These are phyloP conservation scores for Drosophila niveifrons DNA, from an alignment of 2,888 invertebrate species.

Conservation along the genomic window DNA sequence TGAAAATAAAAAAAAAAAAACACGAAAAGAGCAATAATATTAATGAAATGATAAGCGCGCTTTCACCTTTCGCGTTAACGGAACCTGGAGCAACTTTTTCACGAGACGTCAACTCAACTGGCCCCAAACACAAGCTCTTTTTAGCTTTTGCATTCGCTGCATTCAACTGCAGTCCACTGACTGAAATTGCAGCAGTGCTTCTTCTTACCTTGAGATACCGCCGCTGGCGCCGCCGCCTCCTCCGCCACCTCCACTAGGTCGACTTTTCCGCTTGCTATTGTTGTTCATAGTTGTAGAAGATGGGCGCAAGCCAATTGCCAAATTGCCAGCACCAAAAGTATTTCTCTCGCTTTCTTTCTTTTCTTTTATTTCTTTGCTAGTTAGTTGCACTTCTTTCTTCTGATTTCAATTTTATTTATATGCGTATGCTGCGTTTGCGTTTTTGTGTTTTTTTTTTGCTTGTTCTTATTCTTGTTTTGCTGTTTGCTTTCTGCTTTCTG, in stretches of 20 bases:
- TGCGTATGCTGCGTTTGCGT: slow-evolving; percentile 50
- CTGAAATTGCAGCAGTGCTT: slow-evolving; percentile 48
- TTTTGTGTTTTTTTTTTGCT: slow-evolving; percentile 45
- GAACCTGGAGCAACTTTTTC: slow-evolving; percentile 32
- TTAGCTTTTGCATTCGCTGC: slow-evolving; percentile 64
- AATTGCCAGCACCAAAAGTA: slow-evolving; percentile 66
- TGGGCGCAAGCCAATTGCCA: slow-evolving; percentile 65
- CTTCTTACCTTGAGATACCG: slow-evolving; percentile 82
- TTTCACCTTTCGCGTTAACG: slow-evolving; percentile 58
- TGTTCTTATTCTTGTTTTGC: slow-evolving; percentile 34
- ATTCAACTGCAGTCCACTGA: slow-evolving; percentile 38
- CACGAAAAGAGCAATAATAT: slow-evolving; percentile 12
- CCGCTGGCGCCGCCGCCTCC: slow-evolving; percentile 72
- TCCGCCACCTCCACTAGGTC: slow-evolving; percentile 87
- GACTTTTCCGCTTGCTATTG: slow-evolving; percentile 94
- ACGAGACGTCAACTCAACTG: not conserved
- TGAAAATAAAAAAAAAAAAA: slow-evolving; percentile 3
- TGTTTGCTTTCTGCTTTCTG: slow-evolving; percentile 53
- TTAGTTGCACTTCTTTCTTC: slow-evolving; percentile 57
- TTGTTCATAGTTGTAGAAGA: slow-evolving; percentile 76
- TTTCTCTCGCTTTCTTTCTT: slow-evolving; percentile 35
- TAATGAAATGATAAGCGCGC: slow-evolving; percentile 46
- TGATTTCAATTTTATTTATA: slow-evolving; percentile 62
- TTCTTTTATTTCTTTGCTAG: slow-evolving; percentile 5
- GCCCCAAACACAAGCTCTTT: slow-evolving; percentile 15